Evolutionary conservation across 2,797 vertebrate species (phyloP), one percentile per base, ranked within the genome.

Genomic region (Sorex maritimensis): DNA sequence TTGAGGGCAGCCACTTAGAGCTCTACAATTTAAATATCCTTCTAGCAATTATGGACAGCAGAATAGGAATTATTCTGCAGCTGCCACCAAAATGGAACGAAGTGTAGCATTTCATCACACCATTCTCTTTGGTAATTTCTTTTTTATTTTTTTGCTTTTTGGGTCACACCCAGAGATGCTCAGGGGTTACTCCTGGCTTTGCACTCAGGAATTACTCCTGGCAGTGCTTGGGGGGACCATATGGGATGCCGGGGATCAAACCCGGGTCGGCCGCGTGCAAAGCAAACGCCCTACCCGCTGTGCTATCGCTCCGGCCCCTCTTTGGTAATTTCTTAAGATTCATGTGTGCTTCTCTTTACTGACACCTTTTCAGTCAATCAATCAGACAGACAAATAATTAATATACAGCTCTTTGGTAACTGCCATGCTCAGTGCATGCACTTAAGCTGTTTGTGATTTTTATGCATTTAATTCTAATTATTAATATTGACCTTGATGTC

Each of bases 381-480:
- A 9, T 92, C 34, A 80, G 19, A 46, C 63, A 83, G 46, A 19
- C 81, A 69, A 82, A 85, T 74, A 52, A 85, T 17, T 12, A 58
- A 82, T 63, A 23, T 21, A 61, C 30, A 49, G 38, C 28, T 79
- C 30, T 71, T 88, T 8, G 28, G 6, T 61, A 84, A 15, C 75
- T 80, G 23, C 68, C 15, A n/a, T 26, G 34, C 81, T 88, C 41
- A 74, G 38, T 15, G 28, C n/a, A 61, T 17, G 72, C 15, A 71
- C 24, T 41, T 84, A 75, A 81, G 28, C 52, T 49, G 28, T 55
- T 92, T 44, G 63, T 92, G 58, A 44, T 38, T 81, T 84, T 93
- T 63, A 19, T 78, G 55, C 28, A 69, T 90, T 93, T 94, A 69
- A 34, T 86, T 94, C 34, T 55, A 90, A 34, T 81, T 44, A 79